A percentile compares a stretch with the other conserved stretches of the same genome.
Evolutionary conservation across 1,140 invertebrate genomes (phyloP).

Genomic region (Semibalanus balanoides): DNA sequence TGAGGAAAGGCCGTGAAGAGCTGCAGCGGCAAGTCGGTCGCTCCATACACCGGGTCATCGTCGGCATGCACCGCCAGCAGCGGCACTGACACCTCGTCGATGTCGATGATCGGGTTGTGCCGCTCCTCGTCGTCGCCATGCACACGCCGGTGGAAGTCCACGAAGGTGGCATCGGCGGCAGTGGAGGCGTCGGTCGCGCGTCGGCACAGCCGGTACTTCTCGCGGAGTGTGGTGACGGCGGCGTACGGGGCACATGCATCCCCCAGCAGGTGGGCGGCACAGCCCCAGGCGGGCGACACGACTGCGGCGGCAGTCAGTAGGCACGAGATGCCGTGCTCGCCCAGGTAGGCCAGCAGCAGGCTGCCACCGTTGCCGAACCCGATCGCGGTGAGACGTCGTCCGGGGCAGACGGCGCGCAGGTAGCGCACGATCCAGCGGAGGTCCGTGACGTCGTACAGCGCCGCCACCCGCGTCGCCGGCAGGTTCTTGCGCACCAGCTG

Average conservation of each 20-base stretch:
- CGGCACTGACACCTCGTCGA: conserved; percentile 7
- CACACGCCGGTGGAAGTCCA: neutral
- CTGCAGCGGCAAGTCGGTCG: neutral
- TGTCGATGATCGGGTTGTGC: conserved; percentile 5
- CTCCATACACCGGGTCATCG: conserved; percentile 6
- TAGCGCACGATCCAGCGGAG: neutral
- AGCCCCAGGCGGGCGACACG: neutral
- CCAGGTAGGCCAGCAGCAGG: neutral
- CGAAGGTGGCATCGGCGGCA: neutral
- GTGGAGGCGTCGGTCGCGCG: neutral
- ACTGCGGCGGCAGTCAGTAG: neutral
- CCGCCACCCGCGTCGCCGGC: neutral
- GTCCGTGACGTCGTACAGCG: neutral
- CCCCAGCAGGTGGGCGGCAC: neutral
- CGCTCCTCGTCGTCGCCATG: neutral
- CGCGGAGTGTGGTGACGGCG: neutral
- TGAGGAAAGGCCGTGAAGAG: neutral
- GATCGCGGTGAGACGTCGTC: neutral
- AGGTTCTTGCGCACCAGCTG: neutral
- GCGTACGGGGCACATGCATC: neutral
- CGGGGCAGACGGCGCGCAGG: neutral
- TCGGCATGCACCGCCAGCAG: conserved; percentile 4
- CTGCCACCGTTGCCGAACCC: neutral
- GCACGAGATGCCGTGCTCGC: neutral
- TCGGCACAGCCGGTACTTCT: neutral